Base-by-base conservation (phyloP, 1,140 invertebrate genomes). In the Drosophila jambulina region DNA sequence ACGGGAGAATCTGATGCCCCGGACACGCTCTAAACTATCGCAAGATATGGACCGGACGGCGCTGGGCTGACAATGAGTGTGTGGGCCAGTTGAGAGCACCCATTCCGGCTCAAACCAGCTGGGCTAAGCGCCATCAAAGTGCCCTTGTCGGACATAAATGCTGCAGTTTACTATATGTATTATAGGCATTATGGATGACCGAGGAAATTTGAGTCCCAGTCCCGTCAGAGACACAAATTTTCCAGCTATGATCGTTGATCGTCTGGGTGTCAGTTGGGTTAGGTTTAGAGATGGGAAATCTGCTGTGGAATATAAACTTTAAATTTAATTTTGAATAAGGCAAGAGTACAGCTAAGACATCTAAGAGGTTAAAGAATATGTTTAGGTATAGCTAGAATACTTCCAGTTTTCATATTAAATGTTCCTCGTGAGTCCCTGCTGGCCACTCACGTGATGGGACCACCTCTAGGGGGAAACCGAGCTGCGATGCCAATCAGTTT, bases 11-110 rank as follows among this genome's bases (percentile, higher is more conserved):
- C 56, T 69, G 43, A 58, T 65, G 59, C 68, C 48, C 63, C 62
- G 42, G 80, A 82, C 81, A 84, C 85, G 71, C 85, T 88, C 81
- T 88, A 88, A 88, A 88, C 85, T 81, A 81, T 84, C 62, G 43
- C 49, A 87, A 88, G 74, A 80, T 90, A 88, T 71, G 71, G 82
- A 51, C 45, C 29, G 54, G 54, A 72, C 62, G 77, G 58, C 62
- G 62, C 82, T 81, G 72, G 67, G 74, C 81, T 80, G 81, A 76
- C 81, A 84, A 84, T 80, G 76, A 74, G 74, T 85, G 80, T 67
- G 70, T 74, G 70, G 70, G 68, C 67, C 67, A 70, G 62, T 70
- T 36, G 13, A 53, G 29, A 68, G 63, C 62, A 68, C 46, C 62
- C 12, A 54, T 36, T 29, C 62, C 67, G 23, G 2, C 8, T 3